Conservation (phyloP, 2,113 vertebrate genomes). For the Orycteropus afer region DNA sequence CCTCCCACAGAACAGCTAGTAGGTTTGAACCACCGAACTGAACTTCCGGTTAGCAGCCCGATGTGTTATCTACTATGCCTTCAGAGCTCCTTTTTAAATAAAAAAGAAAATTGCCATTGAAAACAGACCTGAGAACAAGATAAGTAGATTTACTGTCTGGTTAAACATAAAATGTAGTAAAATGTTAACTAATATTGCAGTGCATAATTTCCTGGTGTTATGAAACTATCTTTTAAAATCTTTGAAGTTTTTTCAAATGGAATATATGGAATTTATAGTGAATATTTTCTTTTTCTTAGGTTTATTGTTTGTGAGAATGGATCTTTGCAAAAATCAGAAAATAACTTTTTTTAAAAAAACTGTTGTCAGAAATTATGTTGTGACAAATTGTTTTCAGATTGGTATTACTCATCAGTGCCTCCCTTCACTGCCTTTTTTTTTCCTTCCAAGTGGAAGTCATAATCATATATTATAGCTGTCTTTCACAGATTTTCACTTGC, state of each 20-base stretch:
- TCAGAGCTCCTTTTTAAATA: too few relatives aligned
- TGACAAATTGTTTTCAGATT: conserved; percentile 26
- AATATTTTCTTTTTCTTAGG: background rate
- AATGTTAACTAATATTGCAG: background rate
- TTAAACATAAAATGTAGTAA: conserved; percentile 43
- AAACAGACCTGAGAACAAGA: conserved; percentile 5
- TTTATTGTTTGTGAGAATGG: conserved; percentile 56
- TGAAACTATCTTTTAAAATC: conserved; percentile 12
- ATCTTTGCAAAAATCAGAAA: conserved; percentile 11
- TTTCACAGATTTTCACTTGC: conserved; percentile 5
- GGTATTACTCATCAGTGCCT: background rate
- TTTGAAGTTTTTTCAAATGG: conserved; percentile 37
- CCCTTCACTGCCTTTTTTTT: background rate
- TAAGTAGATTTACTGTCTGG: background rate
- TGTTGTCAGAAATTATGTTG: conserved; percentile 4
- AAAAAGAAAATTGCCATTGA: background rate
- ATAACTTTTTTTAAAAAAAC: conserved; percentile 10
- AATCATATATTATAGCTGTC: background rate
- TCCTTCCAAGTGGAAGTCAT: background rate
- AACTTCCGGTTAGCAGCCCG: too few relatives aligned
- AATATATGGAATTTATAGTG: conserved; percentile 32
- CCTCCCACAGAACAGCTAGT: too few relatives aligned
- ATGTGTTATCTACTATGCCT: too few relatives aligned
- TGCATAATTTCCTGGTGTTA: conserved; percentile 31
- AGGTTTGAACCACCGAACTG: too few relatives aligned